Percentiles rank a stretch among this genome's conserved stretches.
Evolutionary conservation across 2,797 vertebrate genomes (phyloP).

Genomic region (Lycodopsis pacificus): DNA sequence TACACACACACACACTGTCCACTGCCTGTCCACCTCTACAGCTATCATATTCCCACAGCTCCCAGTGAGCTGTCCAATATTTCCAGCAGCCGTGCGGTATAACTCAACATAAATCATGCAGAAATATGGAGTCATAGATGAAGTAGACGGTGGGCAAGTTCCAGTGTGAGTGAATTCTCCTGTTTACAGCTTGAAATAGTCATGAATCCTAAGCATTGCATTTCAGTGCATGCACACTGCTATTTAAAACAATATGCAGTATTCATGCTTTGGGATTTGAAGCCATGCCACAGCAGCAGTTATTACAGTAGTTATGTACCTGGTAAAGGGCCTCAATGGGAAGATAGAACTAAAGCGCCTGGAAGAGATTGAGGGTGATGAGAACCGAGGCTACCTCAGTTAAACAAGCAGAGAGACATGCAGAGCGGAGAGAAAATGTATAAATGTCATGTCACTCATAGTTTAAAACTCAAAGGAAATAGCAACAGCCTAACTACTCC

Average conservation of each 20-base stretch:
- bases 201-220: conserved; percentile 36
- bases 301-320: conserved; percentile 43
- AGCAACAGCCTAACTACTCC: conserved; percentile 24
- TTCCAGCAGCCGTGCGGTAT: conserved; percentile 20
- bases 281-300: conserved; percentile 34
- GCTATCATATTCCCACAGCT: conserved; percentile 53
- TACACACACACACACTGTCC: conserved; percentile 37
- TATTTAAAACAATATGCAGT: conserved; percentile 27
- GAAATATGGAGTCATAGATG: conserved; percentile 14
- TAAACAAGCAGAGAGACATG: conserved; percentile 33
- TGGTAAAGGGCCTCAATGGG: conserved; percentile 36
- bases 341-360: conserved; percentile 15
- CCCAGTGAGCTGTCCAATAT: conserved; percentile 36
- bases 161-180: conserved; percentile 19
- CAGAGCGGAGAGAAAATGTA: conserved; percentile 1
- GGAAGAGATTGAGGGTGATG: conserved; percentile 45
- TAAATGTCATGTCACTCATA: conserved; percentile 31
- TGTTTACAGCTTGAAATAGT: conserved; percentile 2
- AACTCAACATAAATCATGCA: conserved; percentile 42
- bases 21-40: conserved; percentile 33
- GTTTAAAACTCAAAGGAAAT: conserved; percentile 40
- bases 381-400: conserved; percentile 47
- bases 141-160: conserved; percentile 1
- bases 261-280: conserved; percentile 49
- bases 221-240: conserved; percentile 11